These are phyloP conservation scores for Brienomyrus brachyistius DNA, from an alignment of 2,113 vertebrate genomes.

Conservation along the genomic window DNA sequence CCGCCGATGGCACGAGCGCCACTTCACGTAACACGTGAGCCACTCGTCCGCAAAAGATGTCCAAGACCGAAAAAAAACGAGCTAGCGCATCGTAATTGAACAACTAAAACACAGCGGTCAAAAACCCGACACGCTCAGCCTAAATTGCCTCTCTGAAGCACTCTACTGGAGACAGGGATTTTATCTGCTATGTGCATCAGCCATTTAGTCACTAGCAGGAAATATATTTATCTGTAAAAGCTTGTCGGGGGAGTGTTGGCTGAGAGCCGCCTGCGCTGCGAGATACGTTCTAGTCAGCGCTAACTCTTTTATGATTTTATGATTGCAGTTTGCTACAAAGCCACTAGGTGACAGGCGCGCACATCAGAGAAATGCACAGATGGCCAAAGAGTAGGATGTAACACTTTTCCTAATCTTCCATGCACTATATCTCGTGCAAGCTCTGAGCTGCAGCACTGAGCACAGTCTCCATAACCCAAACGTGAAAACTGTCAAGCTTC, in stretches of 20 bases:
- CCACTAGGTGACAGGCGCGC: background rate
- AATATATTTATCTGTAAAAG: slow-evolving; percentile 5
- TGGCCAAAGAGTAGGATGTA: background rate
- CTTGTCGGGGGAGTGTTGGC: background rate
- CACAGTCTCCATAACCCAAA: background rate
- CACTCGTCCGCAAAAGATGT: background rate
- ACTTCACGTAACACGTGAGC: background rate
- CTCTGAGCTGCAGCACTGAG: background rate
- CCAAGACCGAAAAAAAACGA: background rate
- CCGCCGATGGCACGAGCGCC: background rate
- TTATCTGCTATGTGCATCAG: background rate
- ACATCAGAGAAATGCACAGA: background rate
- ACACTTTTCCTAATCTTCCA: background rate
- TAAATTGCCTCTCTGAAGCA: background rate
- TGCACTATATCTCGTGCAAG: background rate
- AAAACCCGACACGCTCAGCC: background rate
- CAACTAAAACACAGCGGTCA: background rate
- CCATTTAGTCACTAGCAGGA: background rate
- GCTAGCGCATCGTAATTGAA: background rate
- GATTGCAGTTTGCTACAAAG: background rate
- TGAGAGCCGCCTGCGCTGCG: background rate
- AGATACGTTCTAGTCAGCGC: background rate
- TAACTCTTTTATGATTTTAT: background rate
- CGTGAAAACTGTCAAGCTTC: background rate
- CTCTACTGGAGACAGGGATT: background rate